Base-by-base conservation (phyloP, 2,113 vertebrate species). In the Lasiurus borealis region DNA sequence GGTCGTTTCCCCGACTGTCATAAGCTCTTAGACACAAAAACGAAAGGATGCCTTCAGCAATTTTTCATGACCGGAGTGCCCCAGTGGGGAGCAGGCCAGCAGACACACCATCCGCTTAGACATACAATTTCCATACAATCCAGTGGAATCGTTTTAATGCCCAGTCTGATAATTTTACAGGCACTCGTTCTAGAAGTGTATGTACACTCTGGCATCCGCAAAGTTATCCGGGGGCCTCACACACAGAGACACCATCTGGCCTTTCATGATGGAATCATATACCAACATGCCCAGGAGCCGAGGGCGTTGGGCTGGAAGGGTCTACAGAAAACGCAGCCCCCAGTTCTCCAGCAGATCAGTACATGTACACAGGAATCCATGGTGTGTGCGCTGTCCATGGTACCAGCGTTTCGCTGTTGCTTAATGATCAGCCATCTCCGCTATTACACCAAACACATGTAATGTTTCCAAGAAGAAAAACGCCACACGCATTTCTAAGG, bases 401-500 rank as follows among this genome's bases (percentile, higher is more conserved):
- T 36, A 44, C 36, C 21, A 27, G 36, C 0, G 19, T 18, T 46
- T 54, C 34, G 19, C 7, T 12, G 13, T 69, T 23, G 25, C 14
- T 18, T 21, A 31, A 44, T 23, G 50, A 52, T 0, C 13, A 86
- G 19, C 29, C 8, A 19, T 40, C 73, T 73, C 81, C 72, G 46
- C 6, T 14, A 46, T 29, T 27, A 68, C 75, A 77, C 19, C 29
- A 31, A 85, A 93, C 34, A 68, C 25, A 64, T 13, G 3, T 3
- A 89, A 44, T 9, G 44, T 44, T 77, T 57, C 48, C 66, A 84
- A 86, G 76, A 75, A 80, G 81, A 62, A 83, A 83, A 88, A 23
- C 40, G n/a, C 25, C 46, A 85, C 85, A 64, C 40, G 48, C 31
- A 64, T 64, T 84, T 88, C 71, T 46, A 76, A 80, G 76, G 54